Conservation (phyloP, 2,797 vertebrate species). For the Microctenopoma lineatum region DNA sequence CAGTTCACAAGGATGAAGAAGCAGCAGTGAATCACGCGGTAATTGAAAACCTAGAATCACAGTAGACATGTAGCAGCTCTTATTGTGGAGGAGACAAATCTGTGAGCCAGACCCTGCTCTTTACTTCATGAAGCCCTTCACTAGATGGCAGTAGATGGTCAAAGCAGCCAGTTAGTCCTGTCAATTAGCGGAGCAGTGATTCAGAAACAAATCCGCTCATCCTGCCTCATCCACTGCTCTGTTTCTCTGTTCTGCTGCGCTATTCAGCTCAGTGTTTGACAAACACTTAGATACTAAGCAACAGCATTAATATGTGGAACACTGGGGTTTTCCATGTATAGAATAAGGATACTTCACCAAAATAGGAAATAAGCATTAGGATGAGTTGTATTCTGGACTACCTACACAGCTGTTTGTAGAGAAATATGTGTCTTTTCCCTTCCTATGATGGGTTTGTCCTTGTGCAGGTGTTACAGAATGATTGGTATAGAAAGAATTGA, state of each 20-base stretch:
- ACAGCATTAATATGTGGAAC: background rate
- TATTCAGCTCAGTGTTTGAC: too few relatives aligned
- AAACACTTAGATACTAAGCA: background rate
- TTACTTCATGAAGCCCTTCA: conserved; percentile 58
- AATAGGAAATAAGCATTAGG: background rate
- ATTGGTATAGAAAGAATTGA: too few relatives aligned
- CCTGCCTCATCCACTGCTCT: background rate
- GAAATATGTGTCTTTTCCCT: background rate
- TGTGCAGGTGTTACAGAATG: background rate
- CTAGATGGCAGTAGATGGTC: conserved; percentile 77
- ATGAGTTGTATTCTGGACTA: background rate
- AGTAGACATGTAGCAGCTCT: conserved; percentile 22
- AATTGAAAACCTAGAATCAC: conserved; percentile 14
- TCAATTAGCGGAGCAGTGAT: conserved; percentile 40
- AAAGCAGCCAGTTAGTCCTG: conserved; percentile 36
- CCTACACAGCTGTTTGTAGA: background rate
- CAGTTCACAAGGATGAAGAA: background rate
- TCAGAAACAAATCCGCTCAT: background rate
- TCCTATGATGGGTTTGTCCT: background rate
- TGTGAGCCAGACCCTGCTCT: conserved; percentile 16
- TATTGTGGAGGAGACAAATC: background rate
- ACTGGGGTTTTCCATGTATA: too few relatives aligned
- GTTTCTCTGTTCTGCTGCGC: background rate
- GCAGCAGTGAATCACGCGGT: background rate
- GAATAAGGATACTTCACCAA: background rate